phyloP scores from a whole-genome alignment of 2,797 vertebrate genomes.

The Furcifer pardalis region DNA sequence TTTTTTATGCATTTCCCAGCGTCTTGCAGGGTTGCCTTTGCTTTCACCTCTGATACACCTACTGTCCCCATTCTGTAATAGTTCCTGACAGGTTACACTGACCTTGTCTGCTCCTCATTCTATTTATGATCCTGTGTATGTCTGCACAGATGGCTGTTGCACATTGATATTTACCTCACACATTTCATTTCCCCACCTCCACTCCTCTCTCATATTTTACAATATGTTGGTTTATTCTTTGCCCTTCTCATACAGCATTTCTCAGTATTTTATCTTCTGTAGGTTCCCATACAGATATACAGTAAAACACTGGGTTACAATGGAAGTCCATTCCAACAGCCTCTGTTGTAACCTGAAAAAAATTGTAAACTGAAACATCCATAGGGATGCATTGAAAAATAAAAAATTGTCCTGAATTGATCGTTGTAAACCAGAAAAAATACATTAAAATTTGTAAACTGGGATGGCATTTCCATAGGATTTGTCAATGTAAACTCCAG shows the following conservation, averaged over 20 bases:
- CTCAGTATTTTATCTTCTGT: slow-evolving; percentile 14
- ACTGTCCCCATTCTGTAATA: slow-evolving; percentile 1
- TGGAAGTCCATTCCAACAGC: too few species aligned
- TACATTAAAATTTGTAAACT: too few species aligned
- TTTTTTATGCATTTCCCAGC: neutral
- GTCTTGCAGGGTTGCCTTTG: neutral
- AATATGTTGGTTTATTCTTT: neutral
- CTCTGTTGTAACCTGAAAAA: too few species aligned
- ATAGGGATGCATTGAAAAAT: too few species aligned
- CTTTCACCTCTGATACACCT: neutral
- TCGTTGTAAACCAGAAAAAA: too few species aligned
- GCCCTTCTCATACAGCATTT: neutral
- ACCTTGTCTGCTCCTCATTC: neutral
- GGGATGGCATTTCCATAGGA: too few species aligned
- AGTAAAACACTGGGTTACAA: too few species aligned
- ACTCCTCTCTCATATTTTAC: slow-evolving; percentile 2
- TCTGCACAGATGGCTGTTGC: slow-evolving; percentile 20
- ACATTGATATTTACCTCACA: slow-evolving; percentile 17
- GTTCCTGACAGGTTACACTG: slow-evolving; percentile 12
- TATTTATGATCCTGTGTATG: neutral
- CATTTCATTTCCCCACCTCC: neutral
- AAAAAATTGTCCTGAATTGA: too few species aligned
- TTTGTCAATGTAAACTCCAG: too few species aligned
- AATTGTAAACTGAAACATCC: too few species aligned
- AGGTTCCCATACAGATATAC: neutral